A percentile compares a stretch with the other conserved stretches of the same genome.
Conservation (phyloP, 2,113 vertebrate species). For the Illadopsis cleaveri region DNA sequence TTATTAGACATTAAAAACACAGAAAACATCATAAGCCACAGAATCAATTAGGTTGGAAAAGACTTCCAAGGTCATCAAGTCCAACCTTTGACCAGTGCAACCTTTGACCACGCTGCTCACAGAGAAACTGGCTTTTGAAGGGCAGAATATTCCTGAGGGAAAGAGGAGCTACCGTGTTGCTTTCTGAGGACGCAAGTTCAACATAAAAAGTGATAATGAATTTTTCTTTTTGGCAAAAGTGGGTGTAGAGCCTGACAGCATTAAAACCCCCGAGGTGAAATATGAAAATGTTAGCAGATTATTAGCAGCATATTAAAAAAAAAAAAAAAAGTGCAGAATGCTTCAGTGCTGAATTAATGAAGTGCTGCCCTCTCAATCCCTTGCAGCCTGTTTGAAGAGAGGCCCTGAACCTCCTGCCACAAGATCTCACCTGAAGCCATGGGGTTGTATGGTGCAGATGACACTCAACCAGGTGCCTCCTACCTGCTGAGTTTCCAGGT, state of each 20-base stretch:
- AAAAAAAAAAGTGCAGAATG: not conserved
- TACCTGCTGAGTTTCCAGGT: not conserved
- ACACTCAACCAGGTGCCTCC: not conserved
- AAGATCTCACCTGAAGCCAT: not conserved
- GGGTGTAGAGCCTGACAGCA: not conserved
- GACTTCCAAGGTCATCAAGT: not conserved
- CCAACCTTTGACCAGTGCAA: not conserved
- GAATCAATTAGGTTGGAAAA: not conserved
- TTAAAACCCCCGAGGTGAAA: not conserved
- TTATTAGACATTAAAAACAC: not conserved
- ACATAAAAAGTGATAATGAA: not conserved
- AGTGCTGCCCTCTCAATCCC: not conserved
- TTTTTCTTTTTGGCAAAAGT: constrained; percentile 20
- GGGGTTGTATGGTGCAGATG: not conserved
- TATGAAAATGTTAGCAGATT: not conserved
- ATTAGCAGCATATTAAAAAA: not conserved
- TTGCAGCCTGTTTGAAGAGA: not conserved
- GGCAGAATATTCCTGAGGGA: not conserved
- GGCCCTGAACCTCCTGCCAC: not conserved
- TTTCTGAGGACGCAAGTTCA: not conserved
- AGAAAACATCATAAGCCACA: not conserved
- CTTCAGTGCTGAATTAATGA: not conserved
- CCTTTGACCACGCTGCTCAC: not conserved
- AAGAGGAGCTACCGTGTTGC: not conserved
- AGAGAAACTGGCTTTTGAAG: not conserved